phyloP scores from a whole-genome alignment of 2,888 invertebrate genomes.

The Ormyrus pomaceus region DNA sequence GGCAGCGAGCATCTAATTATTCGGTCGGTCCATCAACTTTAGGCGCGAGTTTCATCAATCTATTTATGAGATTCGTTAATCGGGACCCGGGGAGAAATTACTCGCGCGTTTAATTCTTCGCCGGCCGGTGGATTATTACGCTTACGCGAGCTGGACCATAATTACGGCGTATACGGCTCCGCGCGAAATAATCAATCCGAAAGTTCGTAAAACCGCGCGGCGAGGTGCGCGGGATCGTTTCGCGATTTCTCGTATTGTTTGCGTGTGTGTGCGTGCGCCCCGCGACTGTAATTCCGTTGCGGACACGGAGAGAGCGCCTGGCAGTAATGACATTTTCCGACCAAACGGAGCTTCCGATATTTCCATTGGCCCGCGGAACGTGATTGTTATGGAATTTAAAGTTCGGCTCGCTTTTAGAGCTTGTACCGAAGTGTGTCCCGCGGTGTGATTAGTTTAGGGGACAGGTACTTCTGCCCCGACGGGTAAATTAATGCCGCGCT shows the following conservation, averaged over 20 bases:
- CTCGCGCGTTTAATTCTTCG: constrained; percentile 7
- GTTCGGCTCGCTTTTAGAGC: too few relatives aligned
- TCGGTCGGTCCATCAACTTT: background rate
- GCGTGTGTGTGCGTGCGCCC: too few relatives aligned
- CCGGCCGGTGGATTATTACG: constrained; percentile 3
- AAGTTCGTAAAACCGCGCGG: constrained; percentile 18
- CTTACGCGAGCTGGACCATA: constrained; percentile 5
- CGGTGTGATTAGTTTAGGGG: too few relatives aligned
- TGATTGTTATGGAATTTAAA: background rate
- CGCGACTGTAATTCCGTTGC: too few relatives aligned
- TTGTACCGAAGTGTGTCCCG: too few relatives aligned
- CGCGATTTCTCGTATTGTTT: background rate
- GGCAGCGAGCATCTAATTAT: background rate
- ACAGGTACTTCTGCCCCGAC: too few relatives aligned
- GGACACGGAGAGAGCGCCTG: background rate
- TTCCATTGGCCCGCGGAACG: constrained; percentile 3
- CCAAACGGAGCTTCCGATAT: background rate
- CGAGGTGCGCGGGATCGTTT: background rate
- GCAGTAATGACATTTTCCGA: constrained; percentile 30
- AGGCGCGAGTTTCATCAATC: background rate
- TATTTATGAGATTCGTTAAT: constrained; percentile 20
- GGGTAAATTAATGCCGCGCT: too few relatives aligned
- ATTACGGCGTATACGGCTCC: background rate
- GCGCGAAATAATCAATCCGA: constrained; percentile 24
- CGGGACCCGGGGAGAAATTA: background rate